Base-by-base conservation (phyloP, 2,797 vertebrate species). In the Megaceryle alcyon region DNA sequence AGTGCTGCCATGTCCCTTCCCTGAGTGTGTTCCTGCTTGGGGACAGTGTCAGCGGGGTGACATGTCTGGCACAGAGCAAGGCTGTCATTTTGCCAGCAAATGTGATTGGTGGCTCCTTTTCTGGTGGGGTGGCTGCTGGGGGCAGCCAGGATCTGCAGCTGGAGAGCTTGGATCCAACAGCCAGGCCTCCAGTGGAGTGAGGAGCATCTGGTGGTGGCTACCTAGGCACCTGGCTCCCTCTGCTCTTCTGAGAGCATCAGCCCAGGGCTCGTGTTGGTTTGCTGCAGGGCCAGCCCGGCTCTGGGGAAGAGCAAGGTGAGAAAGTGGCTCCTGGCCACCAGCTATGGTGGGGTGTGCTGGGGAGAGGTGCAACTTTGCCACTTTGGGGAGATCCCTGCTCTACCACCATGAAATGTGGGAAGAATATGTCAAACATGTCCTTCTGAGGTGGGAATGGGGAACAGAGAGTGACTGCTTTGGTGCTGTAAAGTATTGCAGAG, bases 241-340 rank as follows among this genome's bases (percentile, higher is more conserved):
- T 0, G 0, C 10, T 63, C 29, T 22, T 64, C 43, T 0, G 0
- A 79, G 57, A 71, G 19, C 33, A 7, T 28, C 23, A 70, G 20
- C 26, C 4, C n/a, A 23, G 76, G n/a, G 25, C 37, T 78, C 0
- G 0, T 0, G 0, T 15, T 31, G 60, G 7, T 80, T 87, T 85
- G 59, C 35, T 4, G 0, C 8, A 8, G 29, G 49, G 11, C 23
- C 57, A 82, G 20, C 44, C 33, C 46, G 57, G 18, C 31, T 28
- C 1, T 0, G 11, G 16, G 8, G 12, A 75, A 9, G 23, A 59
- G n/a, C 26, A 44, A 41, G 29, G 43, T 43, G n/a, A 76, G 49
- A 33, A 63, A 6, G 64, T 31, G 44, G 44, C 54, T 85, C 10
- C 4, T 49, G 43, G 31, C 43, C n/a, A 48, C 33, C 21, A 48